These are phyloP conservation scores for Oceanodroma leucorhoa DNA, from an alignment of 2,797 vertebrate genomes.

Conservation along the genomic window DNA sequence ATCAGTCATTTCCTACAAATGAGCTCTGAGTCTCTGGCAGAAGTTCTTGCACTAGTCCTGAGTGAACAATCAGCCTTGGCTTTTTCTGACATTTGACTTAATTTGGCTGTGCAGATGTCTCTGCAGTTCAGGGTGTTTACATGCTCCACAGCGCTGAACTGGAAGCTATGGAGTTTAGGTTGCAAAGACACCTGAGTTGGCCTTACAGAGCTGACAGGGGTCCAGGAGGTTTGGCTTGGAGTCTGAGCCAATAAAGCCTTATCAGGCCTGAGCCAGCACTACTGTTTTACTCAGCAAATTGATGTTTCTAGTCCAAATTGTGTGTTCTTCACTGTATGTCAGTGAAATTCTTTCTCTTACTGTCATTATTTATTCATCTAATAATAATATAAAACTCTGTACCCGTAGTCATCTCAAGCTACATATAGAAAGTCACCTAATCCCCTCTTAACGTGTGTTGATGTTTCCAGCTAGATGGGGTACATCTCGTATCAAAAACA, in stretches of 20 bases:
- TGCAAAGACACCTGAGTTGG: neutral
- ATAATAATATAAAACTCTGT: neutral
- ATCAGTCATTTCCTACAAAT: neutral
- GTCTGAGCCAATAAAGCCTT: neutral
- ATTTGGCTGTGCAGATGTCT: neutral
- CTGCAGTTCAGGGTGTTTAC: neutral
- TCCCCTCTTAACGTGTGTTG: neutral
- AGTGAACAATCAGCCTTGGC: neutral
- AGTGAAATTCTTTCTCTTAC: neutral
- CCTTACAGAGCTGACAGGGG: neutral
- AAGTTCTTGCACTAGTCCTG: neutral
- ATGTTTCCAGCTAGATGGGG: neutral
- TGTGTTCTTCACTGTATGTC: neutral
- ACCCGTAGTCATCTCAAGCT: neutral
- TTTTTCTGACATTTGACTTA: neutral
- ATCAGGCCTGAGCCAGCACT: neutral
- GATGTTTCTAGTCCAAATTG: neutral
- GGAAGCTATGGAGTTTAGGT: neutral
- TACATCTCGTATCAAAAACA: neutral
- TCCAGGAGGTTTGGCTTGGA: neutral
- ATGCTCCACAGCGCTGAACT: neutral
- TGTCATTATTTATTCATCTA: neutral
- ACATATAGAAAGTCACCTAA: neutral
- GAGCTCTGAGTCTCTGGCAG: neutral
- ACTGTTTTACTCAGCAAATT: neutral